Base-by-base conservation (phyloP, 1,140 invertebrate species). In the Oryctes rhinoceros region DNA sequence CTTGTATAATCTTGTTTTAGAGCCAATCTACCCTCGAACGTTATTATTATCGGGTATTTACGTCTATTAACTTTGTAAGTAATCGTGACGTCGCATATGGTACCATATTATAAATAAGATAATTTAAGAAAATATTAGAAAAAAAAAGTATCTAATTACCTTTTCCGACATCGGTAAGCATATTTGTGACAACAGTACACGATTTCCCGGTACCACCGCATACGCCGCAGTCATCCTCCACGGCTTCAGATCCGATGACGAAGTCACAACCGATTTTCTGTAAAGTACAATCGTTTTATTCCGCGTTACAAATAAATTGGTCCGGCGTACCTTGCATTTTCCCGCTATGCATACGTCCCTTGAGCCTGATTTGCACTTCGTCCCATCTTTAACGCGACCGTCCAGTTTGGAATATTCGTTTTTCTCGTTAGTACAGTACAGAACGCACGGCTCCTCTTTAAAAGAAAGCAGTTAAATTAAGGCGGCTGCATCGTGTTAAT, bases 201-300 rank as follows among this genome's bases (percentile, higher is more conserved):
- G 90, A 89, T 0, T 90, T 91, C 0, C 92, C 92, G 83, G 93
- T 92, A 3, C 93, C 93, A 82, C 92, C 91, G 85, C 93, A 94
- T 2, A 93, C 86, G 0, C 93, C 93, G 84, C 93, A 94, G 6
- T 89, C 86, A 85, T 94, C 93, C 80, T 93, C 92, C 35, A 91
- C 88, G 0, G 92, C 92, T 48, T 89, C 87, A 1, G 92, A 93
- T 83, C 92, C 91, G 7, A 94, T 85, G 4, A 87, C 84, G 89
- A 90, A 93, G 85, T 94, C 93, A 87, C 93, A 94, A 1, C 92
- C 92, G 18, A 94, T 90, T 81, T 88, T 88, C 91, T 92, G 83
- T 85, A 84, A 80, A 80, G 39, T 5, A 3, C 5, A 10, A 59
- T 3, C n/a, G 18, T 59, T 7, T 15, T 59, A 18, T 18, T 59